Conservation (phyloP, 2,888 invertebrate genomes). For the Lamellibrachia columna region DNA sequence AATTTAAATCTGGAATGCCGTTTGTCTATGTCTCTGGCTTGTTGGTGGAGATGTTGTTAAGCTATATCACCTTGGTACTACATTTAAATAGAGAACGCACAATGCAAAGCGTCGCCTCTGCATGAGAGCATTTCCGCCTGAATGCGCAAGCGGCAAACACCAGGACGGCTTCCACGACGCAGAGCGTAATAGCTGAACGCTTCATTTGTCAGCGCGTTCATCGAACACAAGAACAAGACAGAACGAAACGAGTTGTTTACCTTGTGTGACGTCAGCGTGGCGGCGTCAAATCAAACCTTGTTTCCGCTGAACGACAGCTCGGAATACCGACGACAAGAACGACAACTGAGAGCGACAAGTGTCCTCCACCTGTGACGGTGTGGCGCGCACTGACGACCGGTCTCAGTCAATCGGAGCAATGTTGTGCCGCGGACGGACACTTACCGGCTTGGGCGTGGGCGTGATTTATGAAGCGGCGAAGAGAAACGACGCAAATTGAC, state of each 20-base stretch:
- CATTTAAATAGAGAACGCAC: background rate
- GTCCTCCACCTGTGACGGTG: background rate
- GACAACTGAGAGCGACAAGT: background rate
- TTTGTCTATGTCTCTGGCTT: too few relatives aligned
- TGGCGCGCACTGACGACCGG: background rate
- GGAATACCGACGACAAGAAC: background rate
- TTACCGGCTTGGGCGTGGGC: background rate
- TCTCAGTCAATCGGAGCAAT: background rate
- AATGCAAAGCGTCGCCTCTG: background rate
- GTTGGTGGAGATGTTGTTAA: too few relatives aligned
- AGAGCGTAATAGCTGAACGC: background rate
- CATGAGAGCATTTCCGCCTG: background rate
- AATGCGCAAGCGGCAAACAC: background rate
- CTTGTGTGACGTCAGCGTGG: background rate
- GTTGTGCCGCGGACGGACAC: background rate
- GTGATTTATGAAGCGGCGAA: background rate
- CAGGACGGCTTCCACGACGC: background rate
- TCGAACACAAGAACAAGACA: background rate
- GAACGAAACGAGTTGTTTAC: background rate
- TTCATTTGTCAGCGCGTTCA: background rate
- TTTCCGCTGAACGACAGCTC: background rate
- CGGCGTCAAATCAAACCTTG: background rate
- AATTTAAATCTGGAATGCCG: too few relatives aligned
- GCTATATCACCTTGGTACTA: background rate
- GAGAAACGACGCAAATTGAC: constrained; percentile 12